phyloP scores from a whole-genome alignment of 2,113 vertebrate genomes.

The Odontesthes bonariensis region DNA sequence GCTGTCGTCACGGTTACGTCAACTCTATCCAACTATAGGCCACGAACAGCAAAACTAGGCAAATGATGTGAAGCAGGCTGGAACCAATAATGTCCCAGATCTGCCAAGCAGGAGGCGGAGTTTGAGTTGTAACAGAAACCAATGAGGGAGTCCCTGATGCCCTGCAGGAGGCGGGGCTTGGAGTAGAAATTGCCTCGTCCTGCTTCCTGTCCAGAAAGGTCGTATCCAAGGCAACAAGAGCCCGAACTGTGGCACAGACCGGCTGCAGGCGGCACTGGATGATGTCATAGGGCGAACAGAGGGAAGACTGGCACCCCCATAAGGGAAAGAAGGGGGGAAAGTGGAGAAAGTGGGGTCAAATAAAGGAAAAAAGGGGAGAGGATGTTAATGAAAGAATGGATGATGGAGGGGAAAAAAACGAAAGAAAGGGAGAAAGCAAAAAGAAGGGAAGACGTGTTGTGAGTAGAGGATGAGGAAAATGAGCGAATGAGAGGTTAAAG shows the following conservation, averaged over 20 bases:
- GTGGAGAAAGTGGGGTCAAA: conserved; percentile 12
- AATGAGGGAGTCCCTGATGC: conserved; percentile 76
- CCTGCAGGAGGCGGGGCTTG: conserved; percentile 49
- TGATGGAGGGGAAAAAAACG: conserved; percentile 6
- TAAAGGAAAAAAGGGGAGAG: conserved; percentile 26
- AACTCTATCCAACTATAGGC: conserved; percentile 93
- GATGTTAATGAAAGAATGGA: background rate
- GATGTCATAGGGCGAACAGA: conserved; percentile 96
- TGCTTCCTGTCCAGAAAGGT: conserved; percentile 61
- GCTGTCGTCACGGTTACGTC: conserved; percentile 78
- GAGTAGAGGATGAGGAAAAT: conserved; percentile 9
- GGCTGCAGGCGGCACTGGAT: conserved; percentile 92
- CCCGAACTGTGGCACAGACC: conserved; percentile 86
- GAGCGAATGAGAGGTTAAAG: background rate
- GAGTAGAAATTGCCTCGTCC: conserved; percentile 37
- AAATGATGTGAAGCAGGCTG: conserved; percentile 93
- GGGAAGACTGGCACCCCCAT: conserved; percentile 88
- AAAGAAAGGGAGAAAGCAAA: background rate
- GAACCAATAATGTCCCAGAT: conserved; percentile 94
- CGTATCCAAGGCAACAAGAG: conserved; percentile 85
- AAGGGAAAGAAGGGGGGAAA: conserved; percentile 61
- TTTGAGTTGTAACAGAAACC: conserved; percentile 85
- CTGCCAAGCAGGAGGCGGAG: conserved; percentile 88
- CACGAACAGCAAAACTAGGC: conserved; percentile 90
- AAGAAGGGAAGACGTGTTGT: conserved; percentile 47